Conservation (phyloP, 2,797 vertebrate genomes). For the Chaenodraco wilsoni region DNA sequence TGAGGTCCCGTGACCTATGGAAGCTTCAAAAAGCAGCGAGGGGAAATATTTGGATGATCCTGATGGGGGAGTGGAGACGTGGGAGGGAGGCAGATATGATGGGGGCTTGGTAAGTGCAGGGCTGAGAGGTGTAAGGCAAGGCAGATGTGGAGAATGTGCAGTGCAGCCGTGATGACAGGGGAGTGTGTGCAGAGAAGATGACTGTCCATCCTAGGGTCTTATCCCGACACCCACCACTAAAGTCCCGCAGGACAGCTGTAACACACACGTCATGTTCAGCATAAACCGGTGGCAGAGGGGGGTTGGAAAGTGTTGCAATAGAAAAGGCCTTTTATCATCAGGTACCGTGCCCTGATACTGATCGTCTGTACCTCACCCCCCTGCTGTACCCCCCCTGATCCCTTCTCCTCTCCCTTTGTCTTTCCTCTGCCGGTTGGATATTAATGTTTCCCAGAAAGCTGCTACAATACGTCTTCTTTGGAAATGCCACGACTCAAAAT, state of each 20-base stretch:
- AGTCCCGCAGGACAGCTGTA: constrained; percentile 37
- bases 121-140: constrained; percentile 83
- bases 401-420: constrained; percentile 60
- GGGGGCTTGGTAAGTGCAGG: constrained; percentile 68
- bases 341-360: constrained; percentile 63
- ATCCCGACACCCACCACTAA: constrained; percentile 13
- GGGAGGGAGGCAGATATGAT: constrained; percentile 75
- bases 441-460: constrained; percentile 82
- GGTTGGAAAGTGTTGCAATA: constrained; percentile 31
- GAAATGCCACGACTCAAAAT: constrained; percentile 79
- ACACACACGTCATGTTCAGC: constrained; percentile 33
- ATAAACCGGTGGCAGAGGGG: constrained; percentile 39
- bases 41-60: constrained; percentile 93
- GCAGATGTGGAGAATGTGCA: constrained; percentile 92
- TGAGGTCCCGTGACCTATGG: constrained; percentile 90
- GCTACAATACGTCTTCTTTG: constrained; percentile 79
- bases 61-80: constrained; percentile 89
- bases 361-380: constrained; percentile 61
- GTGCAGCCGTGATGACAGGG: constrained; percentile 67
- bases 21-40: constrained; percentile 90
- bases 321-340: constrained; percentile 62
- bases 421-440: constrained; percentile 72
- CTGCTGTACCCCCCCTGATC: constrained; percentile 48
- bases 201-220: constrained; percentile 45
- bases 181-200: constrained; percentile 51